Evolutionary conservation across 1,140 invertebrate genomes (phyloP), one percentile per base, ranked within the genome.

Genomic region (Penaeus vannamei): DNA sequence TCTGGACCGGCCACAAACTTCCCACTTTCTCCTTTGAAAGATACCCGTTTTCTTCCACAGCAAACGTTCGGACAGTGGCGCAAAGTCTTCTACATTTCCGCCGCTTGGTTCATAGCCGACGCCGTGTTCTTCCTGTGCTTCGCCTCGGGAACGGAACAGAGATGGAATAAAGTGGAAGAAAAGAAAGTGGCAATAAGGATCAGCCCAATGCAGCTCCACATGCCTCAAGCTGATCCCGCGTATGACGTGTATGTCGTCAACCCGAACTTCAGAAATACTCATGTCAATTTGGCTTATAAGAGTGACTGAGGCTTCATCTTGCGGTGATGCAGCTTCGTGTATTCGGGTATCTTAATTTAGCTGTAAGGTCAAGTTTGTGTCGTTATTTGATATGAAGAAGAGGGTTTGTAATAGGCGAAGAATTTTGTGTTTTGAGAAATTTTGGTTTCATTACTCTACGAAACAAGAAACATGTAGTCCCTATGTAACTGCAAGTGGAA

Each of bases 71-170:
- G 90, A 23, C 91, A 91, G 29, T 92, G 92, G 91, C 60, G 77
- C 19, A 91, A 91, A n/a, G 92, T 92, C 5, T 91, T 91, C 42
- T 79, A 89, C 83, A 92, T 92, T n/a, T 90, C 91, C 53, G 64
- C 89, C 12, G 82, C 60, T 64, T 84, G 36, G 32, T 87, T 76
- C 69, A 60, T 87, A 8, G 81, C 60, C 19, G 84, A 87, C 32
- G 86, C 85, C 26, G 2, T 83, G 0, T 42, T 90, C 81, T 90
- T 80, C 69, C 19, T 90, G 10, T 1, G 69, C 29, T 90, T 84
- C 53, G 61, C 90, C 5, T 80, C 83, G n/a, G 90, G 90, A 29
- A 53, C 59, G 20, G 90, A 79, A 42, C 90, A 90, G 46, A 14
- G 22, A 5, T 89, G 88, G 88, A 89, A 89, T n/a, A 76, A 76